Evolutionary conservation across 2,888 invertebrate species (phyloP), one percentile per base, ranked within the genome.

Genomic region (Polietes domitor): DNA sequence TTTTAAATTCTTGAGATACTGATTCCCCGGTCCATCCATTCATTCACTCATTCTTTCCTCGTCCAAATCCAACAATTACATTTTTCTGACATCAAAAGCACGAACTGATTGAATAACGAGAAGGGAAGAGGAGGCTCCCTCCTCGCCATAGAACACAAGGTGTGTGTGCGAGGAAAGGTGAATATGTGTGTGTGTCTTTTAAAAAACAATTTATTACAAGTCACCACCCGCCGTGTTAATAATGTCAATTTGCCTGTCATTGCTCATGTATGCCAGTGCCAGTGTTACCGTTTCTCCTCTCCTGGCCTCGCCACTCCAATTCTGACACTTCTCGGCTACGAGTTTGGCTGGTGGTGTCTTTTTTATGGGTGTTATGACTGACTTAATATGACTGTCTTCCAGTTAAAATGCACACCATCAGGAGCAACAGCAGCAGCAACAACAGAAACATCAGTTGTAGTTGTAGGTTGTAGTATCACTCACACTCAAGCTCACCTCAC

Each of bases 231-330:
- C 85, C 75, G 86, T 85, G 87, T 87, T 87, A 87, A 86, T 87
- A 86, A 86, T 86, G 86, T 87, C 87, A 88, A 87, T 87, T 88
- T 87, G 87, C 83, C 82, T 87, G 86, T 87, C 86, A 87, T 80
- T 83, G 80, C 77, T 84, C 82, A 75, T 86, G 75, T 83, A 76
- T 70, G 47, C 26, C 53, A 55, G 68, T 71, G 72, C 41, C 26
- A 61, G 47, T 80, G 28, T 74, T 75, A 43, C 58, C 43, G 55
- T 83, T 75, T 74, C 63, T 79, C 55, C 55, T 77, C 63, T 76
- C 17, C n/a, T n/a, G n/a, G n/a, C n/a, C n/a, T n/a, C n/a, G n/a
- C n/a, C n/a, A n/a, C n/a, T n/a, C 32, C 28, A 55, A 10, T 77
- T 32, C 71, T 63, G 58, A 28, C 21, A 61, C 19, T 24, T 68